phyloP scores from a whole-genome alignment of 2,797 vertebrate genomes.

The Gila robusta region DNA sequence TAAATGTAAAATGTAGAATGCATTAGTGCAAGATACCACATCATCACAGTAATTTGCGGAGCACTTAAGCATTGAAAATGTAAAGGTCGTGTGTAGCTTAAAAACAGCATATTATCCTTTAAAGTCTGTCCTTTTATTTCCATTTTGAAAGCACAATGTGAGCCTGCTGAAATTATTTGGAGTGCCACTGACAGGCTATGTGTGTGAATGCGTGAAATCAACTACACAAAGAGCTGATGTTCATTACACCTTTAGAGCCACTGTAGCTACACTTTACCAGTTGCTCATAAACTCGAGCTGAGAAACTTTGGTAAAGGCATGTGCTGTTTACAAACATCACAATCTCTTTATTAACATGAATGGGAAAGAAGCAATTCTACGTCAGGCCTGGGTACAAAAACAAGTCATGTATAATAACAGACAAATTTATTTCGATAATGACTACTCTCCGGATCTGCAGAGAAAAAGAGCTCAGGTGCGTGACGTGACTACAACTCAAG shows the following conservation, averaged over 20 bases:
- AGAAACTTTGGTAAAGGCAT: not conserved
- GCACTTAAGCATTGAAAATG: not conserved
- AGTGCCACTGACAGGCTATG: not conserved
- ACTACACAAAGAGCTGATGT: not conserved
- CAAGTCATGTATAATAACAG: no score
- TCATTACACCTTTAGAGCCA: conserved; percentile 1
- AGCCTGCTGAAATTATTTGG: not conserved
- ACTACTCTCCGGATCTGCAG: no score
- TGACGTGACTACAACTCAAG: no score
- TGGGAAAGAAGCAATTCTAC: no score
- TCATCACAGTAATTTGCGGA: not conserved
- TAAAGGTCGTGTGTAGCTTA: not conserved
- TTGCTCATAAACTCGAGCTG: not conserved
- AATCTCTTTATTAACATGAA: conserved; percentile 3
- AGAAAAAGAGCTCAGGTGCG: no score
- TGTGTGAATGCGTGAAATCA: not conserved
- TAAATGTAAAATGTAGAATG: not conserved
- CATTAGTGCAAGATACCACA: not conserved
- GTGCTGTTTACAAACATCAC: not conserved
- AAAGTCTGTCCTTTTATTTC: not conserved
- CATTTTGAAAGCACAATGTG: not conserved
- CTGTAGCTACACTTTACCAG: not conserved
- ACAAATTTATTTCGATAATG: no score
- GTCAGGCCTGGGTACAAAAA: no score
- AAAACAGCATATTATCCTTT: not conserved